Percentiles rank a stretch among this genome's conserved stretches.
Conservation (phyloP, 2,888 invertebrate genomes). For the Chamaedrilus cognettii region DNA sequence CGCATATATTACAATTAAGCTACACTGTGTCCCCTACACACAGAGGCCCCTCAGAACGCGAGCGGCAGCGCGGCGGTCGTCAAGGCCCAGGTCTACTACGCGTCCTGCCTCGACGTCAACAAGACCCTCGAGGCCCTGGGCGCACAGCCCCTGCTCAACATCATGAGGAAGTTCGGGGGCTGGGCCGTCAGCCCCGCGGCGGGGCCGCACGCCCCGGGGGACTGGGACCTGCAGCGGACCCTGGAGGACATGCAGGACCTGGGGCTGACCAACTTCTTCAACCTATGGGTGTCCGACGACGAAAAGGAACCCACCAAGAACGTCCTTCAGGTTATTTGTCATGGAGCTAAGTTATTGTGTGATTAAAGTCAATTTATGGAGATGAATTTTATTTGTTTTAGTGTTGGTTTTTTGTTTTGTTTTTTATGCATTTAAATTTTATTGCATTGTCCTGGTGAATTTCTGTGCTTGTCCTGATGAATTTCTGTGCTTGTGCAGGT, state of each 20-base stretch:
- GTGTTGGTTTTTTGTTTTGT: not conserved
- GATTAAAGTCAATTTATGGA: too few species aligned
- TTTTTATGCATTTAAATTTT: too few species aligned
- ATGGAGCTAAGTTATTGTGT: too few species aligned
- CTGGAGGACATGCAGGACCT: conserved; percentile 77
- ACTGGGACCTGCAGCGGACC: conserved; percentile 76
- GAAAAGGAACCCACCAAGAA: conserved; percentile 85
- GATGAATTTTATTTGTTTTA: not conserved
- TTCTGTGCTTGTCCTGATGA: too few species aligned
- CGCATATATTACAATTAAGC: too few species aligned
- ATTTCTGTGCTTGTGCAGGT: too few species aligned
- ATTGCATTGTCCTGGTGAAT: too few species aligned
- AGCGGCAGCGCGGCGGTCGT: conserved; percentile 70
- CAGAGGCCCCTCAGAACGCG: conserved; percentile 22
- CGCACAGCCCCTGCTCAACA: conserved; percentile 75
- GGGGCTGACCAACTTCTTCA: conserved; percentile 75
- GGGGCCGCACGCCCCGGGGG: conserved; percentile 57
- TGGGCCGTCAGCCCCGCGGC: conserved; percentile 75
- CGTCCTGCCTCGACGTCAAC: conserved; percentile 88
- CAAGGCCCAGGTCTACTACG: conserved; percentile 87
- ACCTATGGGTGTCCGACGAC: conserved; percentile 91
- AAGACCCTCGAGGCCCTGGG: conserved; percentile 86
- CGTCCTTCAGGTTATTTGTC: conserved; percentile 66
- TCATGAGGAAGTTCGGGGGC: conserved; percentile 69
- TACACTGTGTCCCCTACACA: too few species aligned